A percentile compares a stretch with the other conserved stretches of the same genome.
phyloP scores from a whole-genome alignment of 2,797 vertebrate species.

The Argyrosomus regius region DNA sequence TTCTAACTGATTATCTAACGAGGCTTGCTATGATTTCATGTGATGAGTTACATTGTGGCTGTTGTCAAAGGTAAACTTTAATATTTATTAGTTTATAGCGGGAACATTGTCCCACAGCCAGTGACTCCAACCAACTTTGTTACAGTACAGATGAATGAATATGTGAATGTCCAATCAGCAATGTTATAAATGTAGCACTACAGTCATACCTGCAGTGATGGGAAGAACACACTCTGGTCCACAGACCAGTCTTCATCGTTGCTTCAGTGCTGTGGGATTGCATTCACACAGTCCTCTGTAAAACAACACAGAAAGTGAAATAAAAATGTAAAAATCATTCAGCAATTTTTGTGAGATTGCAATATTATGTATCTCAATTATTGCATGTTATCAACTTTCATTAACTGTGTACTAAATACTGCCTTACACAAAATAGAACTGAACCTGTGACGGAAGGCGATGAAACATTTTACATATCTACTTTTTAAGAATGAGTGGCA shows the following conservation, averaged over 20 bases:
- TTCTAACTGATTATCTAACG: background rate
- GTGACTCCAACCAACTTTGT: background rate
- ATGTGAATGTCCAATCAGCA: background rate
- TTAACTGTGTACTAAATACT: background rate
- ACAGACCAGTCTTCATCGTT: no score
- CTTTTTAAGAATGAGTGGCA: background rate
- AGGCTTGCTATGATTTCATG: background rate
- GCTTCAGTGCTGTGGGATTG: background rate
- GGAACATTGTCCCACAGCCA: background rate
- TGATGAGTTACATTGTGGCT: background rate
- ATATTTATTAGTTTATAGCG: background rate
- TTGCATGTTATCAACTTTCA: background rate
- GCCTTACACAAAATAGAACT: background rate
- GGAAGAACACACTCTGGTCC: background rate
- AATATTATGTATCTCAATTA: background rate
- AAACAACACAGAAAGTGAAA: background rate
- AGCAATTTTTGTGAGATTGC: no score
- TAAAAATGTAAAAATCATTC: background rate
- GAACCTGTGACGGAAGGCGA: background rate
- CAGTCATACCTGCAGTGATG: conserved; percentile 15
- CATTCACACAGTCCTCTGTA: background rate
- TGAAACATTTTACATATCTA: background rate
- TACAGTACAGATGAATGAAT: background rate
- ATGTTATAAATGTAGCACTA: no score
- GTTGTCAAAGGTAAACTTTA: background rate